These are phyloP conservation scores for Empidonax traillii DNA, from an alignment of 2,113 vertebrate genomes.

Conservation along the genomic window DNA sequence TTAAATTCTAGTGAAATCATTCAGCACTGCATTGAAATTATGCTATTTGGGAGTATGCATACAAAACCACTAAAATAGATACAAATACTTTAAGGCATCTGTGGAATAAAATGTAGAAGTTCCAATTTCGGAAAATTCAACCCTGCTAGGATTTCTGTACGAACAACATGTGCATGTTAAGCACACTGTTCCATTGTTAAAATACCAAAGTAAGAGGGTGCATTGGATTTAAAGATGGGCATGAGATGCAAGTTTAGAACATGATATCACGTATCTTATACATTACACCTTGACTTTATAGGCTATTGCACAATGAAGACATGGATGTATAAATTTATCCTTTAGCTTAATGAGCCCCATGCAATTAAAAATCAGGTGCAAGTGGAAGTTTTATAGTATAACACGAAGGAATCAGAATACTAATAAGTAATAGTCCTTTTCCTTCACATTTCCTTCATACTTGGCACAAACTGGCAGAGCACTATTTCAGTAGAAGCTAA, in stretches of 20 bases:
- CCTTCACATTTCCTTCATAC: not conserved
- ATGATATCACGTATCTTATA: not conserved
- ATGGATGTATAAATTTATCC: not conserved
- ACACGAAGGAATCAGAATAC: not conserved
- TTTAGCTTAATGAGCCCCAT: not conserved
- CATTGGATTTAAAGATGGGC: not conserved
- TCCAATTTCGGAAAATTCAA: not conserved
- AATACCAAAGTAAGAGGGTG: not conserved
- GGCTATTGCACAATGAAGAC: not conserved
- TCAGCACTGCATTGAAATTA: not conserved
- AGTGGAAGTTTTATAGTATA: not conserved
- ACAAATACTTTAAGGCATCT: constrained; percentile 13
- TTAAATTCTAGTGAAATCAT: not conserved
- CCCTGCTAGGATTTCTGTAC: not conserved
- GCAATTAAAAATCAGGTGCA: not conserved
- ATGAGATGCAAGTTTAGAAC: not conserved
- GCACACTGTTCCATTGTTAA: not conserved
- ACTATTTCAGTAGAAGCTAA: not conserved
- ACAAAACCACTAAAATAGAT: not conserved
- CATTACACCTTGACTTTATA: not conserved
- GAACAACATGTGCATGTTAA: not conserved
- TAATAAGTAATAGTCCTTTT: not conserved
- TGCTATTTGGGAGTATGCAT: not conserved
- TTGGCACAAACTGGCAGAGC: not conserved
- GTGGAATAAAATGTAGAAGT: not conserved